Conservation (phyloP, 30 jellyfish, hydroid and myxozoan genomes). For the Haliclystus octoradiatus region DNA sequence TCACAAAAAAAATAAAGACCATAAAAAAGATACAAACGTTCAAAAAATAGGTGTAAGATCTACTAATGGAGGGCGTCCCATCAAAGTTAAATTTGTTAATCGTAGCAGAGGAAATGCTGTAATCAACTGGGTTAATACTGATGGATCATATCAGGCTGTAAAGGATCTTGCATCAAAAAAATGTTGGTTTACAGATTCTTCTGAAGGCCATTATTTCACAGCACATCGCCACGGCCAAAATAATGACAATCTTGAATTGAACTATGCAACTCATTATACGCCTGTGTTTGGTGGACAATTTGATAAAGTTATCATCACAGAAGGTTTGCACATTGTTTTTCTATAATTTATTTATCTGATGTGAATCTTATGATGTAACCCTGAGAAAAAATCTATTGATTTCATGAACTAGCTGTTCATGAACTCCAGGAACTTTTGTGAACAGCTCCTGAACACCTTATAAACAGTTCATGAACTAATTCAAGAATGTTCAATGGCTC, state of each 20-base stretch:
- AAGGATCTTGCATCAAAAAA: constrained; percentile 20
- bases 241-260: constrained; percentile 4
- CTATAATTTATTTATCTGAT: too few relatives aligned
- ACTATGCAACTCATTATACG: constrained; percentile 1
- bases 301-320: constrained; percentile 28
- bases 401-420: too few relatives aligned
- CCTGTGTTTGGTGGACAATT: constrained; percentile 13
- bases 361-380: too few relatives aligned
- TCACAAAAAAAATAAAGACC: too few relatives aligned
- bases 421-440: too few relatives aligned
- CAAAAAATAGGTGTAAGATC: constrained; percentile 5
- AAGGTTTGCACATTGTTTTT: too few relatives aligned
- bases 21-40: too few relatives aligned
- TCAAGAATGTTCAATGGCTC: too few relatives aligned
- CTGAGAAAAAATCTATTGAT: too few relatives aligned
- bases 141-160: neutral
- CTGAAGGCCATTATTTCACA: constrained; percentile 29
- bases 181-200: constrained; percentile 19
- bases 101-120: constrained; percentile 8
- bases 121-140: constrained; percentile 17
- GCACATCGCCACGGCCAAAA: constrained; percentile 14
- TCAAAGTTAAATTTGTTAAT: constrained; percentile 20
- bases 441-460: too few relatives aligned
- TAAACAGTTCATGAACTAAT: too few relatives aligned
- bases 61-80: constrained; percentile 19